These are phyloP conservation scores for Synergus laeviventris DNA, from an alignment of 2,888 invertebrate species.

Conservation along the genomic window DNA sequence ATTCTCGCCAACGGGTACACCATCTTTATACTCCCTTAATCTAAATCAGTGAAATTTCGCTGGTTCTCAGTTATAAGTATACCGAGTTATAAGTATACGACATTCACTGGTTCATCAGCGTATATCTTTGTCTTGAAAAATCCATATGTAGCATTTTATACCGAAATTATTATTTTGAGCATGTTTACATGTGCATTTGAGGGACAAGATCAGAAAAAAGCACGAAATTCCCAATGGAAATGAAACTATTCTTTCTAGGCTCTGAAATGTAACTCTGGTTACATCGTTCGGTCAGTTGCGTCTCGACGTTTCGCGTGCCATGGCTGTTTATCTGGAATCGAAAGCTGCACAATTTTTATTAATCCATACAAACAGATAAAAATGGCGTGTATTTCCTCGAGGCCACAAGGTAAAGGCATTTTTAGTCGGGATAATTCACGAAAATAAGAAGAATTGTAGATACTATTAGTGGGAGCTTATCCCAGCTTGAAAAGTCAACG, in stretches of 20 bases:
- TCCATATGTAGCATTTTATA: too few relatives aligned
- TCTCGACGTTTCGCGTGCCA: conserved; percentile 4
- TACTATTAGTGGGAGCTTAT: conserved; percentile 45
- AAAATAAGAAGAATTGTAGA: neutral
- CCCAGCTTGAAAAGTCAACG: conserved; percentile 52
- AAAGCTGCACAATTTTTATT: neutral
- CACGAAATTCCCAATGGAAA: neutral
- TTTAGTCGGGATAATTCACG: neutral
- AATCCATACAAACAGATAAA: neutral
- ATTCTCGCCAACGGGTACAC: neutral
- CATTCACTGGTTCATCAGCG: neutral
- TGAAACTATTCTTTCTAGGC: neutral
- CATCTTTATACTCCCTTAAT: neutral
- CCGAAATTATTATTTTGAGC: too few relatives aligned
- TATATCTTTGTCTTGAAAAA: too few relatives aligned
- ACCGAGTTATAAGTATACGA: too few relatives aligned
- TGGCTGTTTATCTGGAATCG: neutral
- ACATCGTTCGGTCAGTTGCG: conserved; percentile 2
- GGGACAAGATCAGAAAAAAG: too few relatives aligned
- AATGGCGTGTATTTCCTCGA: neutral
- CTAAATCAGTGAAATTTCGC: too few relatives aligned
- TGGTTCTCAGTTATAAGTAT: neutral
- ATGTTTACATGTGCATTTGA: too few relatives aligned
- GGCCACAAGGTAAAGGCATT: neutral
- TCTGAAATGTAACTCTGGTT: conserved; percentile 15